Percentiles rank a stretch among this genome's conserved stretches.
Evolutionary conservation across 2,797 vertebrate species (phyloP).

Genomic region (Anableps anableps): DNA sequence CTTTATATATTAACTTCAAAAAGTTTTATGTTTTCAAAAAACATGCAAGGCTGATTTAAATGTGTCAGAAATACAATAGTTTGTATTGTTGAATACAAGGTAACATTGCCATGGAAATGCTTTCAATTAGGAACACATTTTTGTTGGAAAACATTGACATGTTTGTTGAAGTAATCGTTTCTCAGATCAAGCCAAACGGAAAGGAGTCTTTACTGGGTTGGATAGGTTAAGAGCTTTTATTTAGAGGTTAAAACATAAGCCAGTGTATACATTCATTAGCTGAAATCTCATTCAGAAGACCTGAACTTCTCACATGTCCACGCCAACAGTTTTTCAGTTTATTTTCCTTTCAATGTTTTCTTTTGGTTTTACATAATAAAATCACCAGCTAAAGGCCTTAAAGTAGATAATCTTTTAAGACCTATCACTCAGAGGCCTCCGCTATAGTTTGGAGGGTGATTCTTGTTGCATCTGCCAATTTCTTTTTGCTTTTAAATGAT

Average conservation of each 20-base stretch:
- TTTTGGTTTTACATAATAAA: neutral
- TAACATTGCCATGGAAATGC: neutral
- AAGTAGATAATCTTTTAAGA: neutral
- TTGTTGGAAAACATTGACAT: neutral
- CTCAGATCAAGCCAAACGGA: neutral
- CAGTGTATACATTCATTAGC: neutral
- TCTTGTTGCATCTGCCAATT: neutral
- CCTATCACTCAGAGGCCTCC: neutral
- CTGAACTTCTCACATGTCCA: neutral
- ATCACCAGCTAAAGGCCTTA: neutral
- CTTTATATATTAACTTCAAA: neutral
- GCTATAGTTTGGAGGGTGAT: neutral
- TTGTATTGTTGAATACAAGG: neutral
- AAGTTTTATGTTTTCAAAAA: neutral
- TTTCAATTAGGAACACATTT: neutral
- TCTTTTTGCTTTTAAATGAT: neutral
- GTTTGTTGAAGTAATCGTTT: neutral
- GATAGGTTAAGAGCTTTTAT: neutral
- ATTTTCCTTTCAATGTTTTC: neutral
- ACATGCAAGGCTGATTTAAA: neutral
- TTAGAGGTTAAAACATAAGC: neutral
- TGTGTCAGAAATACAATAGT: neutral
- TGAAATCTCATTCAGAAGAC: neutral
- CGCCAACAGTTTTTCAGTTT: conserved; percentile 7
- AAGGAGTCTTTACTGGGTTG: neutral